Conservation (phyloP, 2,888 invertebrate genomes). For the Parasteatoda lunata region DNA sequence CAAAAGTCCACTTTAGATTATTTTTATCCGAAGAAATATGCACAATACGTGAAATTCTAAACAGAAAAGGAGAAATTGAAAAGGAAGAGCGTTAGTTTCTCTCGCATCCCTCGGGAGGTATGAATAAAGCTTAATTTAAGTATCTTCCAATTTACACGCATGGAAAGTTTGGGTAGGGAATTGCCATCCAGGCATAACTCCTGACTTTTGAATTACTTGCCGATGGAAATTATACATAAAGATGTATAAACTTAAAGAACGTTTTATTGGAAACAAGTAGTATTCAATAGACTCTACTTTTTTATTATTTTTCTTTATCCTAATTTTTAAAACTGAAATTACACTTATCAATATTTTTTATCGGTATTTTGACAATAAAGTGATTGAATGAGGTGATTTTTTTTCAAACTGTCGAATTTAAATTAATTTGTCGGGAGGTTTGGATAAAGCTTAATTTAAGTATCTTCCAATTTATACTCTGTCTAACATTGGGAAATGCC, state of each 20-base stretch:
- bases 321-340: too few relatives aligned
- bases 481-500: conserved; percentile 10
- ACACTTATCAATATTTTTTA: too few relatives aligned
- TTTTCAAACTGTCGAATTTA: too few relatives aligned
- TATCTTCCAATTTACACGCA: conserved; percentile 28
- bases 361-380: too few relatives aligned
- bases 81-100: neutral
- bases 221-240: neutral
- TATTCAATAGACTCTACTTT: neutral
- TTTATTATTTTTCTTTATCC: too few relatives aligned
- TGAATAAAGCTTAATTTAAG: conserved; percentile 44
- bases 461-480: conserved; percentile 24
- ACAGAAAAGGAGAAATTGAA: neutral
- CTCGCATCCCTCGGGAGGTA: neutral
- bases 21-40: neutral
- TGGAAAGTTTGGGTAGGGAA: conserved; percentile 18
- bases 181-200: conserved; percentile 18
- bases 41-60: neutral
- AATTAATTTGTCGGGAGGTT: neutral
- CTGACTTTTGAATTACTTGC: conserved; percentile 26
- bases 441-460: conserved; percentile 40
- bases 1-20: neutral
- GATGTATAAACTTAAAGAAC: neutral
- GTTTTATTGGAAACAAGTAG: neutral
- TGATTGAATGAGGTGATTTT: too few relatives aligned